Base-by-base conservation (phyloP, 2,113 vertebrate species). In the Sturnira hondurensis region DNA sequence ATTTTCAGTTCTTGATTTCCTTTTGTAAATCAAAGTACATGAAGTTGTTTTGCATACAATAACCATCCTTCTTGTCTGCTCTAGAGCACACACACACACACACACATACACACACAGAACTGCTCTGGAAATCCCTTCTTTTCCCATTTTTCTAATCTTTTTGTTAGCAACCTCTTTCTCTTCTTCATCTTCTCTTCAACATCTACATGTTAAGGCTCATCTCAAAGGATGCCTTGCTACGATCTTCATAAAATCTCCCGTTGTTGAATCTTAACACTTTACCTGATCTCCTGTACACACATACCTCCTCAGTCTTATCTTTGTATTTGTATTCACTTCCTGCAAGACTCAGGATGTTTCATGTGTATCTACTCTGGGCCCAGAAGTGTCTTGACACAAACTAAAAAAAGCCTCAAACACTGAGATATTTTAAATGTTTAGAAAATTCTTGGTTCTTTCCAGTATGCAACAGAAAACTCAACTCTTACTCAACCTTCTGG, bases 21-120 rank as follows among this genome's bases (percentile, higher is more conserved):
- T n/a, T 8, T 92, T 88, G 67, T 65, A 36, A 77, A 36, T 76
- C 10, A 93, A 77, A 81, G 43, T 33, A 16, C 0, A 13, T 56
- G 12, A 4, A 70, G 1, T 91, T 12, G 56, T 1, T 47, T 74
- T 71, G 0, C 1, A 52, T 76, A 8, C 0, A 54, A 5, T 67
- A 73, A 36, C 68, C 7, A 7, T 67, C 10, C 3, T 20, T 65
- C 6, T 82, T 63, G 6, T 63, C 3, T 76, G 1, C 17, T 47
- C 6, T 3, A 36, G 17, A 12, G 3, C 7, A 20, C 0, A 12
- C 6, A 26, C 12, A 6, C n/a, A n/a, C n/a, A n/a, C n/a, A 14
- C 15, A 5, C 7, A 20, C 0, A 12, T 4, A 26, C 12, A 6
- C 28, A n/a, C 31, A 45, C 7, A 68, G 33, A 50, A 19, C 47